These are phyloP conservation scores for Pterocles burchelli DNA, from an alignment of 2,113 vertebrate genomes.

Conservation along the genomic window DNA sequence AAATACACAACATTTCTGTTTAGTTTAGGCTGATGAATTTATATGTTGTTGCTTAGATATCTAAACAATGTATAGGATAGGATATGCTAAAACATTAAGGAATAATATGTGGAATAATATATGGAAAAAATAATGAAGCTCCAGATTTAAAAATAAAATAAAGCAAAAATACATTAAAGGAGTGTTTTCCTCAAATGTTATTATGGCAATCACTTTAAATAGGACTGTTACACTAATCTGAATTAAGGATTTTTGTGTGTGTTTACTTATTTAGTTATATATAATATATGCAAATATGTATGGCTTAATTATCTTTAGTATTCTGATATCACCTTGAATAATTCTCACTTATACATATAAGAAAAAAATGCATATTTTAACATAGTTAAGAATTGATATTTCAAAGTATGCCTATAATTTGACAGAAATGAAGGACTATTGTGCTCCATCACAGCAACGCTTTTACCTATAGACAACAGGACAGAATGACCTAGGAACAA, in stretches of 20 bases:
- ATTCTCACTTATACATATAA: conserved; percentile 71
- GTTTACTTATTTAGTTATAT: conserved; percentile 75
- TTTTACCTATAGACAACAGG: neutral
- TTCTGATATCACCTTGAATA: conserved; percentile 72
- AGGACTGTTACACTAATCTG: conserved; percentile 77
- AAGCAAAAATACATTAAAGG: conserved; percentile 68
- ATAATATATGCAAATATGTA: conserved; percentile 78
- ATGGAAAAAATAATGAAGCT: conserved; percentile 63
- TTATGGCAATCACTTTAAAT: conserved; percentile 72
- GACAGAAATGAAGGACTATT: conserved; percentile 20
- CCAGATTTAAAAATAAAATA: conserved; percentile 73
- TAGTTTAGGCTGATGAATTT: conserved; percentile 73
- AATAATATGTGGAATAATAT: conserved; percentile 77
- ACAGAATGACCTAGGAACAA: neutral
- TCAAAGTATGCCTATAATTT: conserved; percentile 48
- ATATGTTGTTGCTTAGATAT: conserved; percentile 72
- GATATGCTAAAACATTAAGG: conserved; percentile 75
- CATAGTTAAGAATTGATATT: conserved; percentile 55
- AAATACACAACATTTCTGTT: conserved; percentile 79
- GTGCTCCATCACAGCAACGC: conserved; percentile 32
- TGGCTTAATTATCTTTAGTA: conserved; percentile 79
- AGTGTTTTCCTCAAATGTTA: conserved; percentile 76
- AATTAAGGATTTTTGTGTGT: conserved; percentile 72
- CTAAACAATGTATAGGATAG: conserved; percentile 74
- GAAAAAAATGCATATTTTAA: conserved; percentile 71